phyloP scores from a whole-genome alignment of 1,140 invertebrate genomes.

The Drosophila lini region DNA sequence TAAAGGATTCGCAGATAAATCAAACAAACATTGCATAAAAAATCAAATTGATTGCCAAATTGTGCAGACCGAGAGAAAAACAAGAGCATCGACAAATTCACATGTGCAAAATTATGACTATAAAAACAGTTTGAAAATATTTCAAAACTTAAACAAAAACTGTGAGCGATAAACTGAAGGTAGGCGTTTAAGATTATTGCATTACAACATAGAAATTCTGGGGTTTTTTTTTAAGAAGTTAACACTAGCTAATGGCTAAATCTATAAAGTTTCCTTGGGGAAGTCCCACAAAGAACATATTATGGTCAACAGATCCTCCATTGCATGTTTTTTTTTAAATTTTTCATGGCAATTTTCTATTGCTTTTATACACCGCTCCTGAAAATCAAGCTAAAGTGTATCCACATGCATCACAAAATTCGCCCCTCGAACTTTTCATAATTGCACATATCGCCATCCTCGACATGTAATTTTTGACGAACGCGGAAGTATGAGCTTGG shows the following conservation, averaged over 20 bases:
- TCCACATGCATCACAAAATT: neutral
- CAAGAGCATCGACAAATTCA: conserved; percentile 1
- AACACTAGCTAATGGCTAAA: neutral
- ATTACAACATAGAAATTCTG: neutral
- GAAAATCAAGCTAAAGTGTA: too few relatives aligned
- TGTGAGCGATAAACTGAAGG: conserved; percentile 11
- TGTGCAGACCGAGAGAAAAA: conserved; percentile 31
- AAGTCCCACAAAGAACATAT: too few relatives aligned
- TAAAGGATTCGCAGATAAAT: conserved; percentile 47
- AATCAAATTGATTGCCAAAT: conserved; percentile 53
- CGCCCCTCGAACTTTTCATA: neutral
- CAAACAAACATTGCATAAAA: conserved; percentile 58
- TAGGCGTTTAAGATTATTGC: neutral
- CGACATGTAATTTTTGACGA: conserved; percentile 26
- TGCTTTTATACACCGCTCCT: too few relatives aligned
- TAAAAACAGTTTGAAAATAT: conserved; percentile 14
- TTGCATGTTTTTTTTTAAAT: too few relatives aligned
- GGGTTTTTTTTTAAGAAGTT: neutral
- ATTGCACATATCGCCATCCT: conserved; percentile 16
- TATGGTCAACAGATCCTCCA: too few relatives aligned
- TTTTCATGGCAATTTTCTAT: too few relatives aligned
- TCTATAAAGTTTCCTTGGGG: neutral
- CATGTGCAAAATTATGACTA: conserved; percentile 19
- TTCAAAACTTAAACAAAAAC: conserved; percentile 1
- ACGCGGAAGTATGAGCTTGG: conserved; percentile 9